Evolutionary conservation across 2,888 invertebrate genomes (phyloP).

Genomic region (Spodoptera littoralis): DNA sequence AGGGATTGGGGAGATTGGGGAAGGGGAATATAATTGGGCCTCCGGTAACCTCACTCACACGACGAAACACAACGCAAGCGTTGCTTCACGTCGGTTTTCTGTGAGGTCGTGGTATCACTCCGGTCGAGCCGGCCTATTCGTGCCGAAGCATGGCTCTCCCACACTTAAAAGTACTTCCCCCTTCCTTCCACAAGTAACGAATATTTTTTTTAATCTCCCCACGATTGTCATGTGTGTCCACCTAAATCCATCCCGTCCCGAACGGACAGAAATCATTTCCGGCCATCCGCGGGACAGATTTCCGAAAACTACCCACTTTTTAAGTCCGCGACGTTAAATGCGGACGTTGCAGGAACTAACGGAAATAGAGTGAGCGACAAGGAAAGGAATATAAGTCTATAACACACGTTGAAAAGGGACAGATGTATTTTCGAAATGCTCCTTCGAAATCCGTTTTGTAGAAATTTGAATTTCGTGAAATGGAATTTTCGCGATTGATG

Average conservation of each 20-base stretch:
- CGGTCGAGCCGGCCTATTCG: no score
- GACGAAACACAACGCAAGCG: no score
- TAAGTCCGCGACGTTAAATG: slow-evolving; percentile 81
- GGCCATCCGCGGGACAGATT: slow-evolving; percentile 76
- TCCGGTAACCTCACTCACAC: no score
- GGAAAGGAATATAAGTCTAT: slow-evolving; percentile 66
- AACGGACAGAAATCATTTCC: slow-evolving; percentile 86
- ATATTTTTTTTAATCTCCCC: slow-evolving; percentile 53
- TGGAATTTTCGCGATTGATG: slow-evolving; percentile 56
- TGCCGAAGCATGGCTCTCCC: no score
- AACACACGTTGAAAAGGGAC: slow-evolving; percentile 61
- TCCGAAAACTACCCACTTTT: slow-evolving; percentile 85
- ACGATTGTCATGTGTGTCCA: slow-evolving; percentile 54
- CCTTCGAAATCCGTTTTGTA: slow-evolving; percentile 51
- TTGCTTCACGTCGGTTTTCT: no score
- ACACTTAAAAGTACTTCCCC: not conserved
- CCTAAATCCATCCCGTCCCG: slow-evolving; percentile 64
- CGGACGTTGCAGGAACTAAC: slow-evolving; percentile 78
- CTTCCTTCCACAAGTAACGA: slow-evolving; percentile 7
- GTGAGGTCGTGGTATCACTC: no score
- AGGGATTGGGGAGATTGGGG: no score
- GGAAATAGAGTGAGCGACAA: slow-evolving; percentile 86
- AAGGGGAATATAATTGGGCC: no score
- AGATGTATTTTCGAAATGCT: slow-evolving; percentile 42
- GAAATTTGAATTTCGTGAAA: slow-evolving; percentile 63